Evolutionary conservation across 2,113 vertebrate species (phyloP).

Genomic region (Suncus etruscus): DNA sequence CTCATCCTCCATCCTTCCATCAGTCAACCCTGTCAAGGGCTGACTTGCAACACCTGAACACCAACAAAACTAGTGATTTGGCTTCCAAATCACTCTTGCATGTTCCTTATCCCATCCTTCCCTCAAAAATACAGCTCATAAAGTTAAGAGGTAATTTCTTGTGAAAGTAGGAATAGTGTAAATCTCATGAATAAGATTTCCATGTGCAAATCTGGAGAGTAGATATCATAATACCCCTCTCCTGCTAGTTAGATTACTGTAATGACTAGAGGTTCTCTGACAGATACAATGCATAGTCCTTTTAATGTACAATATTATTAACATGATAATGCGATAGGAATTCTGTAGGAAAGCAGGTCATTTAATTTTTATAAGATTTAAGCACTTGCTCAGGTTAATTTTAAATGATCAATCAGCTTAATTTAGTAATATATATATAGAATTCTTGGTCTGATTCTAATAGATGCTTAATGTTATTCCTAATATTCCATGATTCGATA

Average conservation of each 20-base stretch:
- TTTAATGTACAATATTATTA: constrained; percentile 34
- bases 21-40: too few relatives aligned
- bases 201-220: background rate
- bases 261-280: constrained; percentile 18
- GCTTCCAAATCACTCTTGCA: background rate
- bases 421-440: background rate
- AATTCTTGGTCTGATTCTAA: background rate
- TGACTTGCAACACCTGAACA: too few relatives aligned
- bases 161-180: constrained; percentile 18
- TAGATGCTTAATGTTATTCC: background rate
- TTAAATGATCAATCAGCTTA: background rate
- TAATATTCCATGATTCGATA: constrained; percentile 5
- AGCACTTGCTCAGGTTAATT: constrained; percentile 27
- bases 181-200: constrained; percentile 46
- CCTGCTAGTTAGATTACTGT: background rate
- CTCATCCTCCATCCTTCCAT: too few relatives aligned
- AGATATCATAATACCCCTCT: background rate
- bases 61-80: background rate
- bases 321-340: constrained; percentile 38
- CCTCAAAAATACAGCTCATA: background rate
- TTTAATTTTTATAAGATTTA: constrained; percentile 46
- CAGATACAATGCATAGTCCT: background rate
- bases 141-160: constrained; percentile 4
- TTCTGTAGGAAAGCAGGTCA: constrained; percentile 4
- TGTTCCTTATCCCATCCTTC: too few relatives aligned